Percentiles rank a stretch among this genome's conserved stretches.
These are phyloP conservation scores for Gopherus evgoodei DNA, from an alignment of 2,113 vertebrate species.

Conservation along the genomic window DNA sequence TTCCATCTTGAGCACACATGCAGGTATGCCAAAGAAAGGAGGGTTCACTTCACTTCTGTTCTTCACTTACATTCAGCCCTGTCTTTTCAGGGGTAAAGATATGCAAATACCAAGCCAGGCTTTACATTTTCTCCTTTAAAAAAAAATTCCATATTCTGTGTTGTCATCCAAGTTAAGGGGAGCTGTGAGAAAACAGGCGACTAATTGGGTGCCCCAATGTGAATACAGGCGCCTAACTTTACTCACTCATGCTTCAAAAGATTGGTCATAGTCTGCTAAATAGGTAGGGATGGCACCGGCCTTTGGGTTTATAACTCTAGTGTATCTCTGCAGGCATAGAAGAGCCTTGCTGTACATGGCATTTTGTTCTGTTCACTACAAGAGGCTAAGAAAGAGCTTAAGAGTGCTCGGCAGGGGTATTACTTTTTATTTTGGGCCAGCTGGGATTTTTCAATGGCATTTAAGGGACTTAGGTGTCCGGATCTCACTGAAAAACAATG, in stretches of 20 bases:
- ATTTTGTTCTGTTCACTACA: constrained; percentile 31
- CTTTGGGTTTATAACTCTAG: constrained; percentile 29
- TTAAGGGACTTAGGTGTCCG: constrained; percentile 7
- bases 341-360: background rate
- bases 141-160: background rate
- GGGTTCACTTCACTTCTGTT: background rate
- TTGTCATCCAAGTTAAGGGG: background rate
- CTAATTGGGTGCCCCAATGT: background rate
- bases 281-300: background rate
- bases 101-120: accelerated
- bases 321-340: constrained; percentile 27
- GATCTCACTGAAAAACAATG: no score
- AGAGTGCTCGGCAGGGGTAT: constrained; percentile 26
- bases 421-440: background rate
- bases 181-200: background rate
- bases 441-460: background rate
- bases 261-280: background rate
- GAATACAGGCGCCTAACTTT: background rate
- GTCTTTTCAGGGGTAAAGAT: background rate
- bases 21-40: background rate
- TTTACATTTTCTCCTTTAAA: background rate
- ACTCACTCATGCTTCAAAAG: background rate
- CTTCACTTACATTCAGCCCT: background rate
- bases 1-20: background rate
- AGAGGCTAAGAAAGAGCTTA: constrained; percentile 40